Evolutionary conservation across 2,888 invertebrate genomes (phyloP), one percentile per base, ranked within the genome.

Genomic region (Thereva nobilitata): DNA sequence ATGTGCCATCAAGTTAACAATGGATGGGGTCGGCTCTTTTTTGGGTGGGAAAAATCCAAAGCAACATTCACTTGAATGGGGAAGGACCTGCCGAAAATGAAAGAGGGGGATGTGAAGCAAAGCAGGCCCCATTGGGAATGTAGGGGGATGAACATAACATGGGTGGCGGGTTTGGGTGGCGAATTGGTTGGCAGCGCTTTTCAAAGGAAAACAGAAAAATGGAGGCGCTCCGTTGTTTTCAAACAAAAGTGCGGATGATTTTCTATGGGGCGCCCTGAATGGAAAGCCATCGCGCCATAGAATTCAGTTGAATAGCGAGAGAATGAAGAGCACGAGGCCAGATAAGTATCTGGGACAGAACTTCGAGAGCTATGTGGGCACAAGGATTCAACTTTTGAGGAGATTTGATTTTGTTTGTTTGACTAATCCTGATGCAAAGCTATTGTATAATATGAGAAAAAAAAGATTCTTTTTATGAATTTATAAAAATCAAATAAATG

Each of bases 311-410:
- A 69, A 69, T 69, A 69, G 69, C 67, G 67, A 61, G 69, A 67
- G 69, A 69, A 69, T 69, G 69, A 69, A 69, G 69, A 69, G 67
- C 66, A 68, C 69, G 65, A 69, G 67, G 69, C 67, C 67, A 67
- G 69, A 69, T 69, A 69, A 69, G 67, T 69, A 69, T 69, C 68
- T 69, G 67, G 68, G 68, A 69, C 68, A 67, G 68, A 67, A 69
- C 66, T 67, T 69, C 59, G 68, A 67, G 67, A 64, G 67, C 64
- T 63, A 69, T 67, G 68, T 69, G 68, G 68, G 68, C 64, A 59
- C 67, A 67, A 64, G 64, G 67, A 69, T 64, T 67, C 64, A 64
- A 53, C 63, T 67, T 23, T 59, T 69, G 64, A 63, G 63, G 41
- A 66, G 68, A 69, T 69, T 64, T 64, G 68, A 67, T 67, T 23